Evolutionary conservation across 1,140 invertebrate species (phyloP).

Genomic region (Magallana gigas): DNA sequence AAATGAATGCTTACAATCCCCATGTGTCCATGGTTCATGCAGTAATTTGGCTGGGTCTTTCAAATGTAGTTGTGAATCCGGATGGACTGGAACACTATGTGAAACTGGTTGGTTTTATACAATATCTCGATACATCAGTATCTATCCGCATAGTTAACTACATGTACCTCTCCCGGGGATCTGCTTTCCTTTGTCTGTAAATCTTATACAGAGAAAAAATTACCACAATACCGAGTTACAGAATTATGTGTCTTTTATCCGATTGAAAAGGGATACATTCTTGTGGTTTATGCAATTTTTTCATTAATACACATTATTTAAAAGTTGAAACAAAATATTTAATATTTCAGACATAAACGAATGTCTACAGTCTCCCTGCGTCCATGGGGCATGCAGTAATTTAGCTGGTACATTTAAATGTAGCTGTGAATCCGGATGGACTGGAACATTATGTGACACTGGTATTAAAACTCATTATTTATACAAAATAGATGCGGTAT

Average conservation of each 20-base stretch:
- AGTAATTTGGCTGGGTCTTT: neutral
- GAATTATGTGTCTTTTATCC: neutral
- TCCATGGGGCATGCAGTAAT: slow-evolving; percentile 43
- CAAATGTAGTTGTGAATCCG: slow-evolving; percentile 78
- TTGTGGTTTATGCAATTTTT: neutral
- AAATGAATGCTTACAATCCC: slow-evolving; percentile 21
- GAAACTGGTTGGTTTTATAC: slow-evolving; percentile 55
- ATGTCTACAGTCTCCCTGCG: slow-evolving; percentile 37
- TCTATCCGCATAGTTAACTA: too few species aligned
- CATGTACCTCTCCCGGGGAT: too few species aligned
- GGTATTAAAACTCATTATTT: neutral
- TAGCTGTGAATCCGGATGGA: slow-evolving; percentile 35
- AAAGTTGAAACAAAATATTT: too few species aligned
- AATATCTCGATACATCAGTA: too few species aligned
- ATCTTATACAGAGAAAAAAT: too few species aligned
- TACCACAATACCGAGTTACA: too few species aligned
- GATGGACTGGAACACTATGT: slow-evolving; percentile 79
- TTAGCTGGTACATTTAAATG: slow-evolving; percentile 24
- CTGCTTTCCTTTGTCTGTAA: too few species aligned
- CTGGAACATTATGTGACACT: neutral
- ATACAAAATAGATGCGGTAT: too few species aligned
- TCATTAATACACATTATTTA: too few species aligned
- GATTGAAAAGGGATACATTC: neutral
- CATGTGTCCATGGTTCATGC: slow-evolving; percentile 39
- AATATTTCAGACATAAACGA: slow-evolving; percentile 47